Conservation (phyloP, 2,797 vertebrate species). For the Scyliorhinus canicula region DNA sequence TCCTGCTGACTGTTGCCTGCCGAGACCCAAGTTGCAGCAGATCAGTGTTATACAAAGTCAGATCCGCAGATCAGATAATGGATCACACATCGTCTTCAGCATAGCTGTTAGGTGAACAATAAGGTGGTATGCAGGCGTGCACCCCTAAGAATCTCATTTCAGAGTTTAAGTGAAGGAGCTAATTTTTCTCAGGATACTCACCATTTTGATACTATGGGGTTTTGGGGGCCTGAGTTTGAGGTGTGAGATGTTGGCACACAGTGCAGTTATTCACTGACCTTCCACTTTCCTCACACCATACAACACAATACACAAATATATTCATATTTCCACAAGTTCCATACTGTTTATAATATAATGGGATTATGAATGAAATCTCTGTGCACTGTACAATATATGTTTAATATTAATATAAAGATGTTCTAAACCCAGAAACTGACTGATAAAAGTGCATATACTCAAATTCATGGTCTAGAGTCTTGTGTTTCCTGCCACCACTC, state of each 20-base stretch:
- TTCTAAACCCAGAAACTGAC: neutral
- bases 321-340: neutral
- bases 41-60: neutral
- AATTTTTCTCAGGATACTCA: neutral
- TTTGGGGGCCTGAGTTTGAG: neutral
- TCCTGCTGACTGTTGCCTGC: neutral
- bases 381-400: neutral
- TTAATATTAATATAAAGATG: neutral
- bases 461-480: neutral
- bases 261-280: neutral
- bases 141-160: neutral
- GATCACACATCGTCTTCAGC: neutral
- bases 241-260: neutral
- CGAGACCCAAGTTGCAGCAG: neutral
- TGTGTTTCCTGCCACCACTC: neutral
- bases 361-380: neutral
- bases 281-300: neutral
- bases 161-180: neutral
- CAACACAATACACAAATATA: neutral
- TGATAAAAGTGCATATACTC: neutral
- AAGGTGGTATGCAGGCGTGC: neutral
- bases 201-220: conserved; percentile 8
- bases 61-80: neutral
- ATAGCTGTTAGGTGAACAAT: no score
- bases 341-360: neutral